phyloP scores from a whole-genome alignment of 1,140 invertebrate species.

The Zophobas atratus region DNA sequence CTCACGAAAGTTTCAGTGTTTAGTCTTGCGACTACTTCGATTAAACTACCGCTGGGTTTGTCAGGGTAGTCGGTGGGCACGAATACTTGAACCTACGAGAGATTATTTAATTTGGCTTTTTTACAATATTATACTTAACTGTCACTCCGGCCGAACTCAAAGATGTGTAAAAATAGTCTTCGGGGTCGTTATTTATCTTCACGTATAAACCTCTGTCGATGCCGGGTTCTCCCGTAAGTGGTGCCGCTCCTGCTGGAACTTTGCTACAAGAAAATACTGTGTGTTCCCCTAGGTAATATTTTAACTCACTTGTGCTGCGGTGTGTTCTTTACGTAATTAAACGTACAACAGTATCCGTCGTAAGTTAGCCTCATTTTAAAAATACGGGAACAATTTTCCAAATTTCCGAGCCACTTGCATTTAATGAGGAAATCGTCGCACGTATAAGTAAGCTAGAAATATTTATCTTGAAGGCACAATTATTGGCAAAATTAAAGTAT shows the following conservation, averaged over 20 bases:
- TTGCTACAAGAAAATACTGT: neutral
- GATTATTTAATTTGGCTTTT: neutral
- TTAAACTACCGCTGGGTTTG: constrained; percentile 3
- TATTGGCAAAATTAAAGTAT: neutral
- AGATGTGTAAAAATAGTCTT: constrained; percentile 5
- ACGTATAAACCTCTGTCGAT: neutral
- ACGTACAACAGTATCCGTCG: constrained; percentile 23
- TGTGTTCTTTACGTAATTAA: constrained; percentile 15
- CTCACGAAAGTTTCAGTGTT: neutral
- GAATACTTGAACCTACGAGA: constrained; percentile 4
- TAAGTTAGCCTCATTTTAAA: constrained; percentile 23
- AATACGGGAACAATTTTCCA: neutral
- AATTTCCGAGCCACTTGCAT: neutral
- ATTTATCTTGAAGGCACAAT: neutral
- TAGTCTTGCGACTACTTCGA: neutral
- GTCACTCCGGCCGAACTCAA: constrained; percentile 1
- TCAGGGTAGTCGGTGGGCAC: constrained; percentile 9
- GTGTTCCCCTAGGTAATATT: neutral
- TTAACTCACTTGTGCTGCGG: neutral
- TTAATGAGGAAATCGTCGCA: constrained; percentile 3
- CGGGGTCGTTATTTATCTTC: neutral
- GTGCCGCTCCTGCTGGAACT: neutral
- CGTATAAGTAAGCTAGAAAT: constrained; percentile 2
- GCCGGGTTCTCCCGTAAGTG: neutral
- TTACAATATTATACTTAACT: neutral